These are phyloP conservation scores for Phrixothrix hirtus DNA, from an alignment of 2,888 invertebrate genomes.

Conservation along the genomic window DNA sequence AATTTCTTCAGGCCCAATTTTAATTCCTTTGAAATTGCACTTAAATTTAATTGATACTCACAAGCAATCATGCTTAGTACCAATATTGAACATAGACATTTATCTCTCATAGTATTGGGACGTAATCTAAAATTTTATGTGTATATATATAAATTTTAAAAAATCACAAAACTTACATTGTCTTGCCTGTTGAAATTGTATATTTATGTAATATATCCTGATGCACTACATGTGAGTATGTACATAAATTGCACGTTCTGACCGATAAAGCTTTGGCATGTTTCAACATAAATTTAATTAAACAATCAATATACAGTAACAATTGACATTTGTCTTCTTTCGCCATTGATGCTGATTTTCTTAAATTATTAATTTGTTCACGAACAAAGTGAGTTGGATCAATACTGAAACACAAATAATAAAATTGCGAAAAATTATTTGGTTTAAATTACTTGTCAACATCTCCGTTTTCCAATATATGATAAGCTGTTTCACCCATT, in stretches of 20 bases:
- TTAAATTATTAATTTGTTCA: constrained; percentile 35
- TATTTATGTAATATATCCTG: constrained; percentile 46
- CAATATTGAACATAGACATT: constrained; percentile 49
- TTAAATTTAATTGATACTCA: constrained; percentile 46
- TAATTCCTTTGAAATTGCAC: constrained; percentile 43
- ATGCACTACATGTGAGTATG: constrained; percentile 44
- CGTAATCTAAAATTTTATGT: constrained; percentile 42
- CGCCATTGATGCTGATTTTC: constrained; percentile 18
- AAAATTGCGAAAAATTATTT: too few relatives aligned
- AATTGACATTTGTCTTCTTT: constrained; percentile 39
- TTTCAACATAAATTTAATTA: constrained; percentile 44
- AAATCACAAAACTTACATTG: constrained; percentile 37
- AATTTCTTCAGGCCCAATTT: constrained; percentile 48
- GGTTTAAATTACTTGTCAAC: constrained; percentile 16
- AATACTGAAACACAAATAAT: constrained; percentile 42
- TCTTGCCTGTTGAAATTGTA: constrained; percentile 35
- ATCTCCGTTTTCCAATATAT: constrained; percentile 18
- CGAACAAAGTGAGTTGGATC: constrained; percentile 32
- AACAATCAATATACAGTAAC: constrained; percentile 48
- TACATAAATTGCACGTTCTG: constrained; percentile 44
- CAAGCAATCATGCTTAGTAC: constrained; percentile 46
- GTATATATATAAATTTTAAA: constrained; percentile 3
- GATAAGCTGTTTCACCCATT: constrained; percentile 10
- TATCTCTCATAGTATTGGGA: constrained; percentile 51
- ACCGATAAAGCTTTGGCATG: constrained; percentile 39